Base-by-base conservation (phyloP, 2,888 invertebrate genomes). In the Meiosimyza platycephala region DNA sequence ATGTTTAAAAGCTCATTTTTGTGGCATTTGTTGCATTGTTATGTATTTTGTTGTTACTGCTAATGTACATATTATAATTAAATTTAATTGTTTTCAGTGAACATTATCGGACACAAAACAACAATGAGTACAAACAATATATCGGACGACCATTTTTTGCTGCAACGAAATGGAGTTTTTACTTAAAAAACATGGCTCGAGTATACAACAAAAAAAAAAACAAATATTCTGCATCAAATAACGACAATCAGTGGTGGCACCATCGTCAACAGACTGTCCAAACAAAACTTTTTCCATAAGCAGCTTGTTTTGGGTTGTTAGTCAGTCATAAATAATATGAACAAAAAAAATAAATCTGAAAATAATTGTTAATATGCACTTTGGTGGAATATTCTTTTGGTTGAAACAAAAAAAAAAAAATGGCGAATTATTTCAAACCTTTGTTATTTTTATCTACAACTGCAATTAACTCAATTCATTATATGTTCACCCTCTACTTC, bases 81-180 rank as follows among this genome's bases (percentile, higher is more conserved):
- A 67, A 78, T 77, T 78, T 79, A 79, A 79, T 79, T 79, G 79
- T 73, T 75, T 74, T 76, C 77, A 76, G 72, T 77, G 78, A 76
- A 77, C 76, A 78, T 79, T 79, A 77, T 63, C 74, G 62, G 57
- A 64, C 51, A 65, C 66, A 52, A 65, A 54, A 57, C 40, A 40
- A 40, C 9, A 40, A 40, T 40, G 40, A 40, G 40, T 71, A 72
- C 66, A 59, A 75, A 65, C 48, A 70, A 66, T 15, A 63, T 52
- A 65, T 57, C 50, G 18, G 66, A 69, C 66, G 71, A 71, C 54
- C 67, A 73, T 63, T 55, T 51, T 65, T 65, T 28, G 28, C 3
- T 28, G 28, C 28, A 4, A 28, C 28, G 28, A 2, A 28, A 28
- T 28, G 28, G 28, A 28, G 28, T 28, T 28, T 28, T 28, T 28